Conservation (phyloP, 2,888 invertebrate species). For the Steinernema scapterisci region DNA sequence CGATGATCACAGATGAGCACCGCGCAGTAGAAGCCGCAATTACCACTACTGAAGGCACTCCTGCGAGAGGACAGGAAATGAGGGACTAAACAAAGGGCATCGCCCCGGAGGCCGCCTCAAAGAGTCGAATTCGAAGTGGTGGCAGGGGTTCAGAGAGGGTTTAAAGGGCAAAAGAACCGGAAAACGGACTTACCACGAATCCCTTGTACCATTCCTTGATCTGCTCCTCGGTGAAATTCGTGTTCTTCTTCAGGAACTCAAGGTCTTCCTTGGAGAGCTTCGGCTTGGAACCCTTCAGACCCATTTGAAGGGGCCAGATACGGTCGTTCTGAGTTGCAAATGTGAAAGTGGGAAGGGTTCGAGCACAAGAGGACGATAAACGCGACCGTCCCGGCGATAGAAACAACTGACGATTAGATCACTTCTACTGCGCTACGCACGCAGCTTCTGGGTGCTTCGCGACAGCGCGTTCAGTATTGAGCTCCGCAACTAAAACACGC, state of each 20-base stretch:
- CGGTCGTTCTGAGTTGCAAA: conserved; percentile 16
- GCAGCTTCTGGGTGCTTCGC: conserved; percentile 26
- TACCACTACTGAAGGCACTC: not conserved
- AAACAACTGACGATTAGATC: not conserved
- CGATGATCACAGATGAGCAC: conserved; percentile 29
- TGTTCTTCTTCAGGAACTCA: conserved; percentile 96
- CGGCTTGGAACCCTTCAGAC: conserved; percentile 67
- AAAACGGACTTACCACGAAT: conserved; percentile 83
- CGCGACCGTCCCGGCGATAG: conserved; percentile 7
- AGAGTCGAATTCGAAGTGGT: not conserved
- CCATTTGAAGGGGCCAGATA: conserved; percentile 52
- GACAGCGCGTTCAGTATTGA: conserved; percentile 19
- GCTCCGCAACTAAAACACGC: conserved; percentile 24
- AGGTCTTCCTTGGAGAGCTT: conserved; percentile 79
- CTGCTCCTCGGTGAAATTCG: conserved; percentile 95
- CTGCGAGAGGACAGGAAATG: not conserved
- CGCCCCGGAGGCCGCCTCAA: not conserved
- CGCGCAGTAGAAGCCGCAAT: conserved; percentile 17
- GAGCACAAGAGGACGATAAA: not conserved
- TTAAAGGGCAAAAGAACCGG: not conserved
- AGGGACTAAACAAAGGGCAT: not conserved
- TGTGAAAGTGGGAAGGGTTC: conserved; percentile 8
- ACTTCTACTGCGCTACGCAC: conserved; percentile 18
- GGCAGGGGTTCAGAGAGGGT: not conserved
- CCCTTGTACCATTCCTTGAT: conserved; percentile 99